A percentile compares a stretch with the other conserved stretches of the same genome.
Conservation (phyloP, 2,113 vertebrate genomes). For the Trachemys scripta region DNA sequence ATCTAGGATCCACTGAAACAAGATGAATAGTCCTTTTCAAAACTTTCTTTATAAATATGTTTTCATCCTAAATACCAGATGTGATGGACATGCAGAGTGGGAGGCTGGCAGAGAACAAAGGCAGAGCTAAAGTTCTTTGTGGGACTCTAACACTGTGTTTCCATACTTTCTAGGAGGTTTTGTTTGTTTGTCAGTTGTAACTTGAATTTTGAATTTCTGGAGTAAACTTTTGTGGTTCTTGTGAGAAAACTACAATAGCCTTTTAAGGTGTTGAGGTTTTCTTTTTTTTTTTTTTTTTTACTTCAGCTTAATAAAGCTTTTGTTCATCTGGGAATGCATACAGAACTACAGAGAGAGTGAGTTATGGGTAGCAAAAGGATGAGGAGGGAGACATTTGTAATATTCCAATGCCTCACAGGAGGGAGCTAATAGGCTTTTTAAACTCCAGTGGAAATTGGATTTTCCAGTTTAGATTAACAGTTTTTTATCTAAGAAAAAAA, state of each 20-base stretch:
- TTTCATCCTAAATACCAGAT: background rate
- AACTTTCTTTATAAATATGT: background rate
- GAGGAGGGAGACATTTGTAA: background rate
- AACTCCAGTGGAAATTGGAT: background rate
- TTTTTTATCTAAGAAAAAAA: background rate
- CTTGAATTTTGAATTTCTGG: background rate
- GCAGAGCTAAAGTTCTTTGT: background rate
- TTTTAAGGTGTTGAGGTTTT: background rate
- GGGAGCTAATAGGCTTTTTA: conserved; percentile 42
- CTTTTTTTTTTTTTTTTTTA: background rate
- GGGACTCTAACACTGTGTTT: background rate
- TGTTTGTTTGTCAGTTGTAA: background rate
- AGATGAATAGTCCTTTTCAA: background rate
- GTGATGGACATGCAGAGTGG: background rate
- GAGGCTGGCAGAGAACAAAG: background rate
- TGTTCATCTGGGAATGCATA: background rate
- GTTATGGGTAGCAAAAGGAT: background rate
- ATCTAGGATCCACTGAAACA: background rate
- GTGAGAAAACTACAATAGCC: rapidly evolving
- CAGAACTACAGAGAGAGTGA: background rate
- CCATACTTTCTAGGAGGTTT: background rate
- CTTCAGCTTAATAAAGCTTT: background rate
- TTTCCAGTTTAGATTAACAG: background rate
- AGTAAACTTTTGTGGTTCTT: background rate
- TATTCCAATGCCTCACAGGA: conserved; percentile 2